These are phyloP conservation scores for Conopomorpha cramerella DNA, from an alignment of 1,140 invertebrate species.

Conservation along the genomic window DNA sequence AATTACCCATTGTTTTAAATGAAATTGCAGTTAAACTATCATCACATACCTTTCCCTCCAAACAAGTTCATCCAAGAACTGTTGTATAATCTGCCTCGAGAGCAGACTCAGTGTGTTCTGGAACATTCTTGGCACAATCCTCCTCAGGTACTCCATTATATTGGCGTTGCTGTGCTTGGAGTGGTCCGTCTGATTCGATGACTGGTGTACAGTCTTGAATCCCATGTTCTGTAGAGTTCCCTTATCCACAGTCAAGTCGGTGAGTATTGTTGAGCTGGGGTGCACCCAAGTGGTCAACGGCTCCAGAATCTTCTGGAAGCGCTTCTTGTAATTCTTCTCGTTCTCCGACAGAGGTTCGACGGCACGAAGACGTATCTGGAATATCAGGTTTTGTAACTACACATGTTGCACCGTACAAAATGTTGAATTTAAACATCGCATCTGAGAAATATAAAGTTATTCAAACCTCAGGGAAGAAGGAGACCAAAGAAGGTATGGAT, in stretches of 20 bases:
- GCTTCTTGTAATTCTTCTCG: slow-evolving; percentile 76
- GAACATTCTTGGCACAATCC: slow-evolving; percentile 88
- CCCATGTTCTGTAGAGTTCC: slow-evolving; percentile 75
- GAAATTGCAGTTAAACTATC: no score
- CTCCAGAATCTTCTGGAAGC: slow-evolving; percentile 79
- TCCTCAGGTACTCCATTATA: slow-evolving; percentile 85
- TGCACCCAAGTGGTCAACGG: slow-evolving; percentile 78
- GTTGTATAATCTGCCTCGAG: slow-evolving; percentile 83
- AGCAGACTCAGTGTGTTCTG: slow-evolving; percentile 84
- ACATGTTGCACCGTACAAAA: no score
- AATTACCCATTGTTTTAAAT: no score
- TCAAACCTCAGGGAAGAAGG: no score
- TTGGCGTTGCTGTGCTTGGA: slow-evolving; percentile 70
- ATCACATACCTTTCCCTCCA: slow-evolving; percentile 66
- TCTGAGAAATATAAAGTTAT: no score
- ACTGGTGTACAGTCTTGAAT: slow-evolving; percentile 74
- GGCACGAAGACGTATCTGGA: slow-evolving; percentile 72
- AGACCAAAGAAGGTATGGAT: no score
- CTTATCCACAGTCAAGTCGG: slow-evolving; percentile 83
- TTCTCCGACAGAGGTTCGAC: slow-evolving; percentile 78
- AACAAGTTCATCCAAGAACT: slow-evolving; percentile 86
- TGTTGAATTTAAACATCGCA: no score
- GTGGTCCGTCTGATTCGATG: slow-evolving; percentile 64
- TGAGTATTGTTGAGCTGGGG: slow-evolving; percentile 75
- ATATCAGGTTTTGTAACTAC: no score